phyloP scores from a whole-genome alignment of 2,888 invertebrate species.

The Callimorpha dominula region DNA sequence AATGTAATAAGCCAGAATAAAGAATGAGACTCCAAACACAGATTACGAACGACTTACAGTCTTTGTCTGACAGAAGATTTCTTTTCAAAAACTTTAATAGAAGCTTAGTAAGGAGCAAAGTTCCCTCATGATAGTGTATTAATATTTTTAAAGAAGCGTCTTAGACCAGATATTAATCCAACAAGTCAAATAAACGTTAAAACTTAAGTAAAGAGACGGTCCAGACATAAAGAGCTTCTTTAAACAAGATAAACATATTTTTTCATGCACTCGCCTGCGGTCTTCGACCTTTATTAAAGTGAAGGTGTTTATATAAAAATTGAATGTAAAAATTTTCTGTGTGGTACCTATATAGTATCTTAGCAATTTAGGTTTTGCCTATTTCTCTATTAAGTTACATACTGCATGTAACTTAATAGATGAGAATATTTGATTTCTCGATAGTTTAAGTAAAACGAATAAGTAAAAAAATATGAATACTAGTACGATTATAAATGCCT shows the following conservation, averaged over 20 bases:
- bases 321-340: too few relatives aligned
- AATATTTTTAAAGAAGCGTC: constrained; percentile 58
- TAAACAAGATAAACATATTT: constrained; percentile 53
- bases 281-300: background rate
- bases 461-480: too few relatives aligned
- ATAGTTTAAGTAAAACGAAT: too few relatives aligned
- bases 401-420: too few relatives aligned
- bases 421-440: too few relatives aligned
- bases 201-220: constrained; percentile 54
- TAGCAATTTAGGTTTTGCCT: too few relatives aligned
- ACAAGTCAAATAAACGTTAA: constrained; percentile 62
- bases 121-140: constrained; percentile 57
- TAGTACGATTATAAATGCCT: too few relatives aligned
- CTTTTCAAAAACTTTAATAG: constrained; percentile 46
- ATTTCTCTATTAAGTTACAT: too few relatives aligned
- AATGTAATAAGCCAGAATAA: constrained; percentile 26
- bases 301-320: background rate
- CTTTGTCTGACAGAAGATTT: constrained; percentile 45
- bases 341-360: background rate
- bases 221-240: constrained; percentile 47
- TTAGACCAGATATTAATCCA: constrained; percentile 58
- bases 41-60: constrained; percentile 50
- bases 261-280: constrained; percentile 14
- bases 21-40: constrained; percentile 32
- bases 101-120: constrained; percentile 38